Evolutionary conservation across 2,797 vertebrate genomes (phyloP).

Genomic region (Euthynnus affinis): DNA sequence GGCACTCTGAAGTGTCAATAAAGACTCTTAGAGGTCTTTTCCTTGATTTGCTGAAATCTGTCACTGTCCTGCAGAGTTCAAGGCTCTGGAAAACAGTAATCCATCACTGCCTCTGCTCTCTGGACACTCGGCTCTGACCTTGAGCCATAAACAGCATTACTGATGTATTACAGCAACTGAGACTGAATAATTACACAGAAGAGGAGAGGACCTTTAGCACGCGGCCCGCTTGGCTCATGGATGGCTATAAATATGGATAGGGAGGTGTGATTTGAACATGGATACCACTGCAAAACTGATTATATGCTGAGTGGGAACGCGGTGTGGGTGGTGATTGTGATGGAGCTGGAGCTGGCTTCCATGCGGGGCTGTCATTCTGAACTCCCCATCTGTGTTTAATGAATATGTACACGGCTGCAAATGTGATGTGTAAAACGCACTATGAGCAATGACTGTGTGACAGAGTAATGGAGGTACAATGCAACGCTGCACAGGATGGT

Average conservation of each 20-base stretch:
- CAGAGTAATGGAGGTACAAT: background rate
- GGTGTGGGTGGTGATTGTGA: conserved; percentile 40
- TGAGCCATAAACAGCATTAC: conserved; percentile 77
- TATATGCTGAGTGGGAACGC: conserved; percentile 31
- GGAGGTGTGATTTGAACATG: conserved; percentile 38
- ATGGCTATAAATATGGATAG: conserved; percentile 62
- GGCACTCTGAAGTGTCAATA: conserved; percentile 53
- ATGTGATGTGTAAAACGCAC: conserved; percentile 16
- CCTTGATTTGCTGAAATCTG: conserved; percentile 71
- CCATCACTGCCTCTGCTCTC: conserved; percentile 71
- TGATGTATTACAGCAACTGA: conserved; percentile 74
- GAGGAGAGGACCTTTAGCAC: conserved; percentile 58
- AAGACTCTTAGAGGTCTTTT: conserved; percentile 45
- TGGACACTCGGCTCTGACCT: conserved; percentile 72
- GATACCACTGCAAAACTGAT: conserved; percentile 33
- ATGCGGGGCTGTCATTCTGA: conserved; percentile 20
- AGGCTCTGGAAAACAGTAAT: conserved; percentile 73
- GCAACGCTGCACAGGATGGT: background rate
- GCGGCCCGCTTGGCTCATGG: conserved; percentile 8
- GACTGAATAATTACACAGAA: conserved; percentile 73
- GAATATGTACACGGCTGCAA: conserved; percentile 20
- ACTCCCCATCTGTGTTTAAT: conserved; percentile 4
- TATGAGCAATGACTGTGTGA: background rate
- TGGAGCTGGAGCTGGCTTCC: conserved; percentile 12
- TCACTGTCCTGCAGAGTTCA: conserved; percentile 74